These are phyloP conservation scores for Cyphomyrus plagiostoma DNA, from an alignment of 2,113 vertebrate genomes.

Conservation along the genomic window DNA sequence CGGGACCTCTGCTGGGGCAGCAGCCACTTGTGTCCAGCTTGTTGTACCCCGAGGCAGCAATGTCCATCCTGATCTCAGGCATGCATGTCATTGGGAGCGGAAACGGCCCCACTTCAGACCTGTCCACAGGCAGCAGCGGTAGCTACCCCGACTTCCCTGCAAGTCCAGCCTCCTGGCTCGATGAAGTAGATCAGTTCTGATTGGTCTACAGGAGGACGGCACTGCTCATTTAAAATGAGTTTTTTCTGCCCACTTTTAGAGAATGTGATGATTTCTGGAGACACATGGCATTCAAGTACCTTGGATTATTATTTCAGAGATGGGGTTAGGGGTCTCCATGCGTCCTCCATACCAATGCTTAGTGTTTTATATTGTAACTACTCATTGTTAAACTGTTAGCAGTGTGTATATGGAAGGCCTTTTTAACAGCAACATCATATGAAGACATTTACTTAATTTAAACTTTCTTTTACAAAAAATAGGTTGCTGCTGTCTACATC, in stretches of 20 bases:
- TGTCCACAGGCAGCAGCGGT: constrained; percentile 88
- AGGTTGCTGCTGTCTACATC: neutral
- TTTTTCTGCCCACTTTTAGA: neutral
- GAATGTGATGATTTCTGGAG: neutral
- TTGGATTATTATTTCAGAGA: neutral
- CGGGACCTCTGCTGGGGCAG: constrained; percentile 68
- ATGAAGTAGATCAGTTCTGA: constrained; percentile 97
- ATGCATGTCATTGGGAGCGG: constrained; percentile 67
- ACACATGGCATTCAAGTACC: neutral
- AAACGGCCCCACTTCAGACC: constrained; percentile 84
- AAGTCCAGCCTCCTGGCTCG: constrained; percentile 93
- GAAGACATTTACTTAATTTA: neutral
- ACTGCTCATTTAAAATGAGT: neutral
- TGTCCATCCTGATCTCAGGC: constrained; percentile 69
- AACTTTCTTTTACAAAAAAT: neutral
- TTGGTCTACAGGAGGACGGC: constrained; percentile 6
- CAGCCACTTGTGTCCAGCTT: constrained; percentile 84
- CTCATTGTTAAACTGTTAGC: neutral
- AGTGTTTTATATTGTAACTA: neutral
- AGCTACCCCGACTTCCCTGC: constrained; percentile 93
- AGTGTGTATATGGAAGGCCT: neutral
- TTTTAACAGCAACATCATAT: neutral
- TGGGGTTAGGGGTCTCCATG: neutral
- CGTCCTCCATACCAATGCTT: neutral
- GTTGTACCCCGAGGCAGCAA: constrained; percentile 73